Base-by-base conservation (phyloP, 2,888 invertebrate species). In the Eilema griseolum region DNA sequence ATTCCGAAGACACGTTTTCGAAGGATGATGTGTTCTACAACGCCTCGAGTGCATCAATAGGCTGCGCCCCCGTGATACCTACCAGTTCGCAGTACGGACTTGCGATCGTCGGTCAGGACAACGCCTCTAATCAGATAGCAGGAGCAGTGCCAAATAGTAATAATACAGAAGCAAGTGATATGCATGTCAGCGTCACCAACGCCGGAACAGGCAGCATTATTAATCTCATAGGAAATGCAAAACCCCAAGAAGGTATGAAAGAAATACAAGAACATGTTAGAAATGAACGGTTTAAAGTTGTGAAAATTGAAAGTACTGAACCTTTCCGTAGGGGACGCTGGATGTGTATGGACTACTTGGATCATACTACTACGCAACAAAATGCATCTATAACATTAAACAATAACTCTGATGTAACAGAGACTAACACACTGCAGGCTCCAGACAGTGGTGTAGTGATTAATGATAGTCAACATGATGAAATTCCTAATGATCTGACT, bases 221-320 rank as follows among this genome's bases (percentile, higher is more conserved):
- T 85, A 95, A 95, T 88, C 93, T 95, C 81, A 95, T 95, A 91
- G 95, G 95, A 88, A 95, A 95, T 93, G 91, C 94, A 68, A 95
- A 96, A 88, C 90, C 95, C 80, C 89, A 95, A 88, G 91, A 96
- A 95, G 90, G 96, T 90, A 92, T 96, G 95, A 92, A 95, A 94
- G 94, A 95, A 86, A 96, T 97, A 86, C 97, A 97, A 90, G 96
- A 97, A 86, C 97, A 97, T 90, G 97, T 97, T 89, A 96, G 97
- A 84, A 97, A 97, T 92, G 97, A 98, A 92, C 96, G 99, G 78
- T 99, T 99, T 93, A 98, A 98, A 96, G 98, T 99, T 84, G 99
- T 99, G 57, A 99, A 99, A 96, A 98, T 99, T 83, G 98, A 98
- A 93, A 98, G 98, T 84, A 98, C 98, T n/a, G 98, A 98, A 93